phyloP scores from a whole-genome alignment of 2,888 invertebrate species.

The Diarsia mendica region DNA sequence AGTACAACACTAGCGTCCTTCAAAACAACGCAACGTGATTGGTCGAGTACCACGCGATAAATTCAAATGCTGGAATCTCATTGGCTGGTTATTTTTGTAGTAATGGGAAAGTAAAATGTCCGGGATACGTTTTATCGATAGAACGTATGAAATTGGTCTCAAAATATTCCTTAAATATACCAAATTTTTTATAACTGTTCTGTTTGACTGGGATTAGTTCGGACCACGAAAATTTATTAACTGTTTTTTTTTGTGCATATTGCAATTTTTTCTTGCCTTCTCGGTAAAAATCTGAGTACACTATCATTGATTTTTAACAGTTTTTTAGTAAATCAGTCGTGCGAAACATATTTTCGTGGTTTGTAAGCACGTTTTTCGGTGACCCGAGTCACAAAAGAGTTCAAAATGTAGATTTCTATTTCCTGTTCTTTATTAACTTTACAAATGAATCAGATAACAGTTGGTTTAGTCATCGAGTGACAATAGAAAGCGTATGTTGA shows the following conservation, averaged over 20 bases:
- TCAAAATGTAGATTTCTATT: conserved; percentile 77
- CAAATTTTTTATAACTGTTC: conserved; percentile 65
- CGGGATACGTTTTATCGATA: conserved; percentile 25
- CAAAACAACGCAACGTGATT: conserved; percentile 35
- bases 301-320: conserved; percentile 44
- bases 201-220: conserved; percentile 55
- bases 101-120: conserved; percentile 63
- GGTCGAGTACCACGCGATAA: conserved; percentile 31
- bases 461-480: conserved; percentile 53
- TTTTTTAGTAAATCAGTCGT: conserved; percentile 48
- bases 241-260: conserved; percentile 14
- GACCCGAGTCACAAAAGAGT: conserved; percentile 58
- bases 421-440: conserved; percentile 78
- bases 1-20: conserved; percentile 34
- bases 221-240: conserved; percentile 43
- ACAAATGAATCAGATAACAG: conserved; percentile 62
- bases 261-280: conserved; percentile 39
- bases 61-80: conserved; percentile 44
- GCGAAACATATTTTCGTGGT: conserved; percentile 56
- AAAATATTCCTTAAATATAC: conserved; percentile 68
- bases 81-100: conserved; percentile 52
- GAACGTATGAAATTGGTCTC: conserved; percentile 73
- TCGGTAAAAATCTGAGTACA: conserved; percentile 26
- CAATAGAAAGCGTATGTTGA: conserved; percentile 57
- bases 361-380: conserved; percentile 46